Evolutionary conservation across 1,140 invertebrate genomes (phyloP), one percentile per base, ranked within the genome.

Genomic region (Antheraea mylitta): DNA sequence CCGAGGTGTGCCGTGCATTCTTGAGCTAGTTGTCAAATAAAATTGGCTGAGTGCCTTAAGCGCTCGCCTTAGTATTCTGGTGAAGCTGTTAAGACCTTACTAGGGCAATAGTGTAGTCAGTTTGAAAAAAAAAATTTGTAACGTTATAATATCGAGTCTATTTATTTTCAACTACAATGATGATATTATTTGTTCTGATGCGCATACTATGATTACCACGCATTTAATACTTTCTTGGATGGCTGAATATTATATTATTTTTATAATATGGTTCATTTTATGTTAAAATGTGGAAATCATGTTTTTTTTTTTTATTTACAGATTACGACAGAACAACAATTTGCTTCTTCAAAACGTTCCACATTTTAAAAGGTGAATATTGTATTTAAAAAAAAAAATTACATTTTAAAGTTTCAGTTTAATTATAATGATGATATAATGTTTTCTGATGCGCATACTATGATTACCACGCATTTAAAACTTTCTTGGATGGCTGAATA

Each of bases 221-320:
- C 87, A 90, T 91, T 90, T 83, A 75, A 80, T 87, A 89, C 89
- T 91, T 91, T 87, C 89, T 91, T 91, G 89, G 87, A 91, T 91
- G 87, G 87, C 89, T 91, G 88, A 90, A 71, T 59, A 61, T 58
- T 61, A 13, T 19, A 16, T 16, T 8, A 53, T 36, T 22, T 36
- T 60, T 65, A 37, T 58, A 16, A 13, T 18, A 58, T 30, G 18
- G 0, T 11, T 16, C 36, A 38, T n/a, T n/a, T n/a, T 4, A 30
- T 2, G 22, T 2, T 4, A 30, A 30, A 30, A 30, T 30, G 4
- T 30, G 22, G 4, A 30, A 30, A 30, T 30, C 1, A 30, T 30
- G 4, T 1, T 1, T 30, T 19, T 30, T 48, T 58, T 62, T 37
- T 68, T 36, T 18, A 42, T 38, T 61, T 19, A 58, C 45, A 66